A percentile compares a stretch with the other conserved stretches of the same genome.
These are phyloP conservation scores for Harpalus rufipes DNA, from an alignment of 2,888 invertebrate genomes.

Conservation along the genomic window DNA sequence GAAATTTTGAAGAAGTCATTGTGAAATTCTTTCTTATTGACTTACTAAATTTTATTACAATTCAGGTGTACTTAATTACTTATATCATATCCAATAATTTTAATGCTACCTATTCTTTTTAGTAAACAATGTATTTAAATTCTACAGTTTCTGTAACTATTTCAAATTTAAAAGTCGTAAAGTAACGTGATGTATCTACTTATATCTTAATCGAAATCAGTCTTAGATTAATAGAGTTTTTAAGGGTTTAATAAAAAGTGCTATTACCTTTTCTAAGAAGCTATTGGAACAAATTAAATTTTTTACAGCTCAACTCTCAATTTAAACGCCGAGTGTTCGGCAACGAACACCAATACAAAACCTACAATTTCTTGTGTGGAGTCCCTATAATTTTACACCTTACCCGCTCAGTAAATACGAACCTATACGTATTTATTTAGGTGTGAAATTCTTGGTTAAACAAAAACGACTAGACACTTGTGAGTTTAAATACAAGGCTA, in stretches of 20 bases:
- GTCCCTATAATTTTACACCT: conserved; percentile 54
- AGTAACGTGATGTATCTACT: not conserved
- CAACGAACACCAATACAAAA: conserved; percentile 2
- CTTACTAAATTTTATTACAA: no score
- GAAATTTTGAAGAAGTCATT: no score
- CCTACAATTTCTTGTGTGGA: conserved; percentile 31
- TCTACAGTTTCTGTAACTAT: conserved; percentile 6
- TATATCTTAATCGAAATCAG: conserved; percentile 15
- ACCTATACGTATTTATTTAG: conserved; percentile 61
- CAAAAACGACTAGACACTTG: conserved; percentile 12
- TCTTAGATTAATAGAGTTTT: not conserved
- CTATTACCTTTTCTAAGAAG: conserved; percentile 4
- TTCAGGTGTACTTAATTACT: no score
- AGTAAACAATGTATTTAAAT: not conserved
- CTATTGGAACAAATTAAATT: conserved; percentile 19
- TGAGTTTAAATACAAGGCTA: not conserved
- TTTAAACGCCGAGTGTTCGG: conserved; percentile 20
- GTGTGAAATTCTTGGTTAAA: conserved; percentile 49
- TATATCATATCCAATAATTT: not conserved
- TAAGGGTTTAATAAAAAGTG: not conserved
- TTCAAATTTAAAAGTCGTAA: not conserved
- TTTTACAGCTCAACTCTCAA: conserved; percentile 45
- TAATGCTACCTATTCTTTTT: not conserved
- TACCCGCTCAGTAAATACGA: conserved; percentile 56
- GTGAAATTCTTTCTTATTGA: no score